phyloP scores from a whole-genome alignment of 64 coral and sea anemone genomes.

The Actinia tenebrosa region DNA sequence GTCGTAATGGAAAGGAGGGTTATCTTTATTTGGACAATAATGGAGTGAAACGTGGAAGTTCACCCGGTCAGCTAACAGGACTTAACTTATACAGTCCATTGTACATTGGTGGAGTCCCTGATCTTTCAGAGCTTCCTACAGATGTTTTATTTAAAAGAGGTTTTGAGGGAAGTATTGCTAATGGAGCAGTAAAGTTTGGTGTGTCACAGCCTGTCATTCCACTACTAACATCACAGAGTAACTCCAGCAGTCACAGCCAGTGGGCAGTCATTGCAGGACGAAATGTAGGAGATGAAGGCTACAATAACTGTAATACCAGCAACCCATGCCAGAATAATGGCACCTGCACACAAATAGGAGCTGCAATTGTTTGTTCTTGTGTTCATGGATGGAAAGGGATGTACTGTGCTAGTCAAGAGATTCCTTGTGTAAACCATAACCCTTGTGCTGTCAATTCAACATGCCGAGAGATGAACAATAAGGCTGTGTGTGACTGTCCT shows the following conservation, averaged over 20 bases:
- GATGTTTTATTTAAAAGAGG: constrained; percentile 62
- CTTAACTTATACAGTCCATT: constrained; percentile 74
- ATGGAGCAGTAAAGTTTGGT: constrained; percentile 21
- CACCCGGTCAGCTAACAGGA: constrained; percentile 43
- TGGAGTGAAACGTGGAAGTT: constrained; percentile 17
- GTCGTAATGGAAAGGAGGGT: constrained; percentile 62
- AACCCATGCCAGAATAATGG: constrained; percentile 73
- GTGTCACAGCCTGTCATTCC: constrained; percentile 2
- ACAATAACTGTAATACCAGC: constrained; percentile 49
- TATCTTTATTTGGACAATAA: constrained; percentile 73
- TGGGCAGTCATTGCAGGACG: constrained; percentile 53
- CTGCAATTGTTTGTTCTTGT: constrained; percentile 69
- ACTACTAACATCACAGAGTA: constrained; percentile 20
- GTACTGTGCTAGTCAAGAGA: constrained; percentile 46
- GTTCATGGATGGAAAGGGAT: constrained; percentile 61
- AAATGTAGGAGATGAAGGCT: constrained; percentile 71
- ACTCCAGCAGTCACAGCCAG: not conserved
- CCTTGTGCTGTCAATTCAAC: constrained; percentile 63
- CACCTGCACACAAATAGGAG: constrained; percentile 60
- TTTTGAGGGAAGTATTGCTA: constrained; percentile 53
- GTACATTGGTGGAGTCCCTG: constrained; percentile 76
- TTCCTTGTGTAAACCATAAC: constrained; percentile 80
- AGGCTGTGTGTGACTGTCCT: constrained; percentile 78
- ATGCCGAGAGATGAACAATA: constrained; percentile 52
- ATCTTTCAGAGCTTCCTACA: constrained; percentile 56